Evolutionary conservation across 2,797 vertebrate genomes (phyloP).

Genomic region (Propithecus deckenii): DNA sequence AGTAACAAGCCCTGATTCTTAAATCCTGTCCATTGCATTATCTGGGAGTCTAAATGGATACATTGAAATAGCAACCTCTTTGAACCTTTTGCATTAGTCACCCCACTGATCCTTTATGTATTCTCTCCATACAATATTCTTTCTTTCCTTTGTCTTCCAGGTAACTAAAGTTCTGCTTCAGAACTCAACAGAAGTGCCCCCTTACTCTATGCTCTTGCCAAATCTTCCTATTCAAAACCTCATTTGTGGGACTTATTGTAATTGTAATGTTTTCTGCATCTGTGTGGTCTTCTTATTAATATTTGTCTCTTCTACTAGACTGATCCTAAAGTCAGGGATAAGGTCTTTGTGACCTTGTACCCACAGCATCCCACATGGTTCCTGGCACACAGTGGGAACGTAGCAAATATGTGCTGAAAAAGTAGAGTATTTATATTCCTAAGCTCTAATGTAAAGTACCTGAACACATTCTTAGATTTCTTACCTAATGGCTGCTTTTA

Average conservation of each 20-base stretch:
- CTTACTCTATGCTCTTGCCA: not conserved
- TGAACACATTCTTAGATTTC: not conserved
- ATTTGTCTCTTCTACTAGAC: not conserved
- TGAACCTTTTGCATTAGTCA: not conserved
- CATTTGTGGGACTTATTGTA: not conserved
- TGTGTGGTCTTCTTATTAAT: not conserved
- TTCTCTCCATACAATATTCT: not conserved
- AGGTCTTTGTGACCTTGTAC: not conserved
- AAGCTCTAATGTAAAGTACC: not conserved
- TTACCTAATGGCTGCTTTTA: not conserved
- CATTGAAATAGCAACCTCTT: not conserved
- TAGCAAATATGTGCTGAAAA: not conserved
- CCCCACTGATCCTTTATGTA: not conserved
- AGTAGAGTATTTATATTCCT: not conserved
- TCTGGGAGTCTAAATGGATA: not conserved
- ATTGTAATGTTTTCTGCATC: not conserved
- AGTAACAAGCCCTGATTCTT: not conserved
- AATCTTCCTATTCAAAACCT: not conserved
- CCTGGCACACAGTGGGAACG: not conserved
- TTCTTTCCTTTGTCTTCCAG: not conserved
- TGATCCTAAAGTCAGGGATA: not conserved
- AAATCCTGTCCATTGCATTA: not conserved
- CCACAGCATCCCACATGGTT: not conserved
- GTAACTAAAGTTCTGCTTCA: not conserved
- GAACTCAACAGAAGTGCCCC: not conserved